Evolutionary conservation across 30 jellyfish, hydroid and myxozoan genomes (phyloP), one percentile per base, ranked within the genome.

Genomic region (Rhopilema esculentum): DNA sequence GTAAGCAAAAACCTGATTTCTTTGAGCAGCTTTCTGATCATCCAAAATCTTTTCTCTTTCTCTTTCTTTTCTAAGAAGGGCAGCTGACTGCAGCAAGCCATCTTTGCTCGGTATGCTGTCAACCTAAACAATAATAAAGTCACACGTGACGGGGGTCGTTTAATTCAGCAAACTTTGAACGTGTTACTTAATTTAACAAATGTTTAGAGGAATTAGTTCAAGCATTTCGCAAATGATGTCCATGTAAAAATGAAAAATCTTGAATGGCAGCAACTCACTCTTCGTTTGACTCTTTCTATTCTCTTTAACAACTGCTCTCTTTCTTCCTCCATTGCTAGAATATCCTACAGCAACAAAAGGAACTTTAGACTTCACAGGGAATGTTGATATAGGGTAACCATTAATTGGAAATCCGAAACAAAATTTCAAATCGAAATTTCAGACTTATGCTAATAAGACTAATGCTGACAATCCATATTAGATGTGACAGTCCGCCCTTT

Each of bases 261-360:
- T 40, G 57, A 40, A 40, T 40, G 57, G 9, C 57, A 2, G 57
- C 57, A 40, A 40, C 57, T 69, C 75, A 92, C 98, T 88, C 98
- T 72, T 70, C 69, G 79, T 62, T 85, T 79, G 30, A 92, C 90
- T 28, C 98, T 77, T 40, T 92, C 98, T 25, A 92, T 75, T 62
- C 98, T 67, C 30, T 86, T 86, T 27, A 64, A 75, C 4, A 92
- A 93, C 88, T 92, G 98, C 62, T 92, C 96, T 31, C 87, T 84
- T 50, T 92, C 98, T 62, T 92, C 98, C 61, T 92, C 98, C 98
- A 92, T 92, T 27, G 98, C 66, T 30, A 86, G 30, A 8, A 92
- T 92, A 53, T 92, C 98, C 98, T 91, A 27, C 8, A 49, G 21
- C 9, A 66, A 22, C 16, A 72, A 85, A 27, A 27, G 2, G 27